Conservation (phyloP, 2,113 vertebrate genomes). For the Illadopsis cleaveri region DNA sequence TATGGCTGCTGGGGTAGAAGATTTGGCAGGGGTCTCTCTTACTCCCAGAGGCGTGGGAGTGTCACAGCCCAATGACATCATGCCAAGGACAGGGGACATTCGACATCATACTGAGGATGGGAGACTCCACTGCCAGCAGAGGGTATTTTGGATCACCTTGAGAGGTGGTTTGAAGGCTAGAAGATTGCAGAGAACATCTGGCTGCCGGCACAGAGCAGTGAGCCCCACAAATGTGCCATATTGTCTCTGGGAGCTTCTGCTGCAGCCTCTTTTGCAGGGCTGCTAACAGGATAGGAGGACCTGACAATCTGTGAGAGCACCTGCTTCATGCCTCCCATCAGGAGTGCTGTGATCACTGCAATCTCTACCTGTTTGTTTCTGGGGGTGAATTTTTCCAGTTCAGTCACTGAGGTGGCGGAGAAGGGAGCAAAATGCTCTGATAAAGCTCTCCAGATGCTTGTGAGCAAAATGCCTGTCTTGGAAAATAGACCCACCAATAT, state of each 20-base stretch:
- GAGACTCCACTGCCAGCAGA: neutral
- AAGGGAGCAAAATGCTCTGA: fast-evolving
- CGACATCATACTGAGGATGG: neutral
- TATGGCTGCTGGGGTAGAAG: neutral
- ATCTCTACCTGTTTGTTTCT: neutral
- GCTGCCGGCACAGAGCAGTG: fast-evolving
- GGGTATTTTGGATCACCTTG: neutral
- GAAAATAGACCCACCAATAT: neutral
- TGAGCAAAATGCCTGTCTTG: neutral
- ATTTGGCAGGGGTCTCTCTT: neutral
- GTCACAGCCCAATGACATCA: fast-evolving
- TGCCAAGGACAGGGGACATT: neutral
- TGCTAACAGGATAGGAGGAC: neutral
- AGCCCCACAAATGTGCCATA: fast-evolving
- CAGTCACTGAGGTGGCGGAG: neutral
- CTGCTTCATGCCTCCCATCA: neutral
- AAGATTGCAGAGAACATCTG: neutral
- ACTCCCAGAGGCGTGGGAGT: neutral
- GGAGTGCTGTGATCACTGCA: neutral
- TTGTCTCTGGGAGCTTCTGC: neutral
- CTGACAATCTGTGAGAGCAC: neutral
- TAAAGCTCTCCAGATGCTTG: neutral
- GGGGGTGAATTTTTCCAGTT: neutral
- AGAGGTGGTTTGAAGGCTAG: neutral
- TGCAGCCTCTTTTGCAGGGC: neutral